phyloP scores from a whole-genome alignment of 1,140 invertebrate genomes.

The Pseudobourletiella spinata region DNA sequence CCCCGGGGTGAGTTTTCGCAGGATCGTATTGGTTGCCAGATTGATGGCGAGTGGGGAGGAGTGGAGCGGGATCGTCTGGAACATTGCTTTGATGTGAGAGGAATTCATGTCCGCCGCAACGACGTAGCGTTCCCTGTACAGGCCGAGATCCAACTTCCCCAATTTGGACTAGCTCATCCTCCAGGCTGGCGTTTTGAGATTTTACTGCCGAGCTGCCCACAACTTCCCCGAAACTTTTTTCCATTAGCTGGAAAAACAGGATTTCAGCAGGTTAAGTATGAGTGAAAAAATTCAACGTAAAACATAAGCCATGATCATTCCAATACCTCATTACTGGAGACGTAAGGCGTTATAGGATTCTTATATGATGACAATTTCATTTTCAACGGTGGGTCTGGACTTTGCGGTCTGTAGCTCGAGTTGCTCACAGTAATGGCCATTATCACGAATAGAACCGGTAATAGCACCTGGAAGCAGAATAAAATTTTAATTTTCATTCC shows the following conservation, averaged over 20 bases:
- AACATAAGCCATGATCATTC: too few relatives aligned
- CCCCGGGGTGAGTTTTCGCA: conserved; percentile 40
- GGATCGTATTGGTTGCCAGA: conserved; percentile 49
- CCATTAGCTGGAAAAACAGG: too few relatives aligned
- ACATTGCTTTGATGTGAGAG: conserved; percentile 37
- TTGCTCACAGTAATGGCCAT: conserved; percentile 23
- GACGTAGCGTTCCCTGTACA: conserved; percentile 29
- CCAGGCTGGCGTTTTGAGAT: not conserved
- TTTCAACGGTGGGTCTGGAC: conserved; percentile 10
- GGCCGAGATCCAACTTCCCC: conserved; percentile 19
- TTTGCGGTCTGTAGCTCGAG: not conserved
- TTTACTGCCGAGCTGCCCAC: conserved; percentile 14
- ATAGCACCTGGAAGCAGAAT: conserved; percentile 16
- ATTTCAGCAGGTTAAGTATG: not conserved
- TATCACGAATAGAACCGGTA: conserved; percentile 25
- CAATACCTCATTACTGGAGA: too few relatives aligned
- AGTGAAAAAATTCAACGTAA: too few relatives aligned
- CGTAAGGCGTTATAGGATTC: conserved; percentile 20
- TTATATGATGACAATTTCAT: conserved; percentile 25
- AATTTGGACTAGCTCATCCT: conserved; percentile 5
- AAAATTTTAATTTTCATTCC: too few relatives aligned
- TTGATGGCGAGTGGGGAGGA: conserved; percentile 54
- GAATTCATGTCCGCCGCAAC: conserved; percentile 27
- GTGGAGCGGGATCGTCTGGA: conserved; percentile 54
- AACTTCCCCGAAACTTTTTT: conserved; percentile 2